These are phyloP conservation scores for Monochamus alternatus DNA, from an alignment of 2,888 invertebrate genomes.

Conservation along the genomic window DNA sequence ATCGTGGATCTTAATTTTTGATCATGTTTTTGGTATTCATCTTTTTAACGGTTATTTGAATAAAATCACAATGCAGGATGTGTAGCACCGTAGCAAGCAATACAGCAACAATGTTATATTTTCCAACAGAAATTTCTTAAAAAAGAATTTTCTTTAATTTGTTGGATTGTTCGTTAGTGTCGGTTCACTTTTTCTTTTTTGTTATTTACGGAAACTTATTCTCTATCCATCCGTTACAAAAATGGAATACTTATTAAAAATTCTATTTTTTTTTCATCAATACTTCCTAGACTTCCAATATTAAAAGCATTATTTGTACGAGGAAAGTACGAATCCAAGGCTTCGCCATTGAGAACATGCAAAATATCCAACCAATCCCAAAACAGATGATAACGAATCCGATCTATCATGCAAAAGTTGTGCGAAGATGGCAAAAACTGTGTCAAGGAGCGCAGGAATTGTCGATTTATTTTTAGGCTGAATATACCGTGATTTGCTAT, in stretches of 20 bases:
- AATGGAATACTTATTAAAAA: neutral
- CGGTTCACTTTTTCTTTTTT: neutral
- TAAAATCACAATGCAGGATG: too few relatives aligned
- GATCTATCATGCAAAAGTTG: neutral
- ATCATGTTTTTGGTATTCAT: too few relatives aligned
- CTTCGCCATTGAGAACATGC: neutral
- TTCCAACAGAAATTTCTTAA: too few relatives aligned
- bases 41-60: too few relatives aligned
- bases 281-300: neutral
- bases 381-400: neutral
- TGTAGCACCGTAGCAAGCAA: too few relatives aligned
- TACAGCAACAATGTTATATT: too few relatives aligned
- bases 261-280: neutral
- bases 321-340: conserved; percentile 1
- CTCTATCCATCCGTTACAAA: neutral
- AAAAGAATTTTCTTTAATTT: too few relatives aligned
- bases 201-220: neutral
- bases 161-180: too few relatives aligned
- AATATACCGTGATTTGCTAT: conserved; percentile 2
- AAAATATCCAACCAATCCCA: neutral
- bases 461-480: conserved; percentile 3
- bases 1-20: too few relatives aligned
- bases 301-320: neutral
- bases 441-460: conserved; percentile 3
- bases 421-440: conserved; percentile 13